A percentile compares a stretch with the other conserved stretches of the same genome.
phyloP scores from a whole-genome alignment of 2,888 invertebrate species.

The Alitta virens region DNA sequence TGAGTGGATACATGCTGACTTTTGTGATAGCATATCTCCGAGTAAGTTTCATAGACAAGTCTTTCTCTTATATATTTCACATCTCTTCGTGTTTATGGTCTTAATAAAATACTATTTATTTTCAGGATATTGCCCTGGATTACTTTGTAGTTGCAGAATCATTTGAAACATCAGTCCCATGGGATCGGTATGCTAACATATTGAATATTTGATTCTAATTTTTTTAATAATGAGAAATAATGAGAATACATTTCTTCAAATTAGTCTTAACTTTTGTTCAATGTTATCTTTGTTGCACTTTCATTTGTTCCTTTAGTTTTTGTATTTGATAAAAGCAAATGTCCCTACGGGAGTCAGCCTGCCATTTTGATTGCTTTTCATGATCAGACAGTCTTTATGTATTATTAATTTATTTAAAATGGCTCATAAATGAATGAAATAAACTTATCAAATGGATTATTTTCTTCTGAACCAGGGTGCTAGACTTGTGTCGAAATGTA shows the following conservation, averaged over 20 bases:
- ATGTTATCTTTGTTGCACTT: too few species aligned
- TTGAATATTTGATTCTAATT: too few species aligned
- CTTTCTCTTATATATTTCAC: neutral
- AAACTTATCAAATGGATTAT: neutral
- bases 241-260: too few species aligned
- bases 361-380: too few species aligned
- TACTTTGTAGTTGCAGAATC: constrained; percentile 89
- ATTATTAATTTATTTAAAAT: neutral
- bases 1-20: constrained; percentile 91
- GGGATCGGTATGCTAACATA: constrained; percentile 74
- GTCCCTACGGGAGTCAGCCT: too few species aligned
- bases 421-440: neutral
- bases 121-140: constrained; percentile 84
- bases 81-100: neutral
- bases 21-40: constrained; percentile 97
- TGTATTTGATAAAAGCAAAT: too few species aligned
- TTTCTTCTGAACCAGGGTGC: constrained; percentile 61
- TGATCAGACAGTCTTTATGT: neutral
- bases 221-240: too few species aligned
- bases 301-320: too few species aligned
- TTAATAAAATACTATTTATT: constrained; percentile 32
- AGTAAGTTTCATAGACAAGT: too few species aligned
- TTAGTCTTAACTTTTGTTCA: too few species aligned
- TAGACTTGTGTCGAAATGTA: constrained; percentile 82
- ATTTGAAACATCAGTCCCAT: constrained; percentile 97